Evolutionary conservation across 2,113 vertebrate species (phyloP).

Genomic region (Capreolus pygargus): DNA sequence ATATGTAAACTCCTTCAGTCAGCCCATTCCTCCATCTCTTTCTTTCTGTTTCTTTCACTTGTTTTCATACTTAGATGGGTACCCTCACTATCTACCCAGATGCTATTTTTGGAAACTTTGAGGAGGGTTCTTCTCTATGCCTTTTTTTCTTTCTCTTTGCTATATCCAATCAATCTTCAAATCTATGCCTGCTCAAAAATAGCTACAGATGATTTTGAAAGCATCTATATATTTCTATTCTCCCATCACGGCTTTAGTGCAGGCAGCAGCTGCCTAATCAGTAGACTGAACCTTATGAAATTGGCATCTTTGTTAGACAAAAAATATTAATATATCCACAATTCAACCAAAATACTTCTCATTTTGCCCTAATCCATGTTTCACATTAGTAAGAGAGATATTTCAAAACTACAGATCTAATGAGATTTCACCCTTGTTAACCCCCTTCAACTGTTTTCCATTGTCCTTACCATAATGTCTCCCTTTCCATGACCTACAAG

Average conservation of each 20-base stretch:
- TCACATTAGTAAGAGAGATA: background rate
- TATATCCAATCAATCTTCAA: background rate
- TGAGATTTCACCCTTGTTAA: background rate
- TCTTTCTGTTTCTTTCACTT: background rate
- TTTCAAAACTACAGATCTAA: background rate
- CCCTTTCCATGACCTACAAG: background rate
- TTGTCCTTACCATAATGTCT: background rate
- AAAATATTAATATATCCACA: background rate
- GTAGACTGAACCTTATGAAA: background rate
- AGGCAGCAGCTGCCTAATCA: background rate
- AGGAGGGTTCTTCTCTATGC: background rate
- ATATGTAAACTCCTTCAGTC: background rate
- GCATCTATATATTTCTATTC: background rate
- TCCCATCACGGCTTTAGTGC: background rate
- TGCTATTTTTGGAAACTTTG: background rate
- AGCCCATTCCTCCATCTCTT: background rate
- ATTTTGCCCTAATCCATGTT: background rate
- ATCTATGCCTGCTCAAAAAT: background rate
- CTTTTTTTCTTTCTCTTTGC: background rate
- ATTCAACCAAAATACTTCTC: background rate
- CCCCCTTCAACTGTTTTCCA: background rate
- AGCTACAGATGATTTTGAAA: background rate
- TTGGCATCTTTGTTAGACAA: background rate
- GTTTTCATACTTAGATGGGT: background rate
- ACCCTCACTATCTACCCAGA: background rate